phyloP scores from a whole-genome alignment of 2,113 vertebrate genomes.

The Cyphomyrus discorhynchus region DNA sequence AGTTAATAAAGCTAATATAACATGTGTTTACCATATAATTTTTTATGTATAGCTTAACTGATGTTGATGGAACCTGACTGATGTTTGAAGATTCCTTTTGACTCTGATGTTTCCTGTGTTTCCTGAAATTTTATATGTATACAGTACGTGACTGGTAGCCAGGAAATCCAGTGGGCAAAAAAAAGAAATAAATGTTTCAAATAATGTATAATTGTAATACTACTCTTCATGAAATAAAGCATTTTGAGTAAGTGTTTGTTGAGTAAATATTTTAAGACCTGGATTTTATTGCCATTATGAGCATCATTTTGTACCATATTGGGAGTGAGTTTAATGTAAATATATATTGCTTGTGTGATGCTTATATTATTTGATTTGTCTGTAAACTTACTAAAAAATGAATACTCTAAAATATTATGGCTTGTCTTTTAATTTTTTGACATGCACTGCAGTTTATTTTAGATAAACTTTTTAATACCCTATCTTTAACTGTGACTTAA shows the following conservation, averaged over 20 bases:
- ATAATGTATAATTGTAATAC: not conserved
- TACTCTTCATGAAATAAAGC: conserved; percentile 10
- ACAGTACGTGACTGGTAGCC: not conserved
- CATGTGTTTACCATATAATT: not conserved
- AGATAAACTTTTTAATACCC: not conserved
- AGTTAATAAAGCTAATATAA: not conserved
- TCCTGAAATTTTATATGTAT: not conserved
- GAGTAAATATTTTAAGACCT: not conserved
- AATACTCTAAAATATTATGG: not conserved
- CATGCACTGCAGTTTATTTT: not conserved
- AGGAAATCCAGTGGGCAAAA: not conserved
- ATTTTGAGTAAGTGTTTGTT: not conserved
- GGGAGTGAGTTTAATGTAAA: not conserved
- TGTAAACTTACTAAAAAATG: not conserved
- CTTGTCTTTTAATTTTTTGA: not conserved
- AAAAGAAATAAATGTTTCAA: not conserved
- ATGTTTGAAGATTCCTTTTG: not conserved
- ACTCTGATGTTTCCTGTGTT: not conserved
- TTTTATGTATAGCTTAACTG: not conserved
- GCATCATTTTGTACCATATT: not conserved
- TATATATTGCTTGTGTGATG: not conserved
- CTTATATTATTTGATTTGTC: not conserved
- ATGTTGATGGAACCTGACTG: not conserved
- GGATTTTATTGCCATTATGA: not conserved
- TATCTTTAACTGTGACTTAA: not conserved